Evolutionary conservation across 1,140 invertebrate genomes (phyloP).

Genomic region (Patella vulgata): DNA sequence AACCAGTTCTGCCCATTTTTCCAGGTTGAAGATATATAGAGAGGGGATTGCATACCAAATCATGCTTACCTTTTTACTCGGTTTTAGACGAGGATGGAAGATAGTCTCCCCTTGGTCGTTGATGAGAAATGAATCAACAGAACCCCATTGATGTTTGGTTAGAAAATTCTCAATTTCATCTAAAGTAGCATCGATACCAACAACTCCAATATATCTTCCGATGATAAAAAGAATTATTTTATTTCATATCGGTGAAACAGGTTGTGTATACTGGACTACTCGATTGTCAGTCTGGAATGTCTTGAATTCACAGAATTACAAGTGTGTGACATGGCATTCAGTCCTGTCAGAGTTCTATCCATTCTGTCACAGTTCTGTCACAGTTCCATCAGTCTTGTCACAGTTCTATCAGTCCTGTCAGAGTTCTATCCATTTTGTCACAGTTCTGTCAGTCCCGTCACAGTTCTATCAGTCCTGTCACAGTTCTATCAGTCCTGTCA

Average conservation of each 20-base stretch:
- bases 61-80: conserved; percentile 62
- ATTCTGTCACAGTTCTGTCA: no score
- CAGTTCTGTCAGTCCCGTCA: no score
- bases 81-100: conserved; percentile 66
- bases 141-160: conserved; percentile 67
- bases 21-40: not conserved
- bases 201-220: conserved; percentile 65
- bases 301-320: no score
- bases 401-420: no score
- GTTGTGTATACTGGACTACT: not conserved
- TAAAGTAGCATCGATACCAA: conserved; percentile 67
- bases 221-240: conserved; percentile 4
- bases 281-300: no score
- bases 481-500: no score
- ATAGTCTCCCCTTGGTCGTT: conserved; percentile 68
- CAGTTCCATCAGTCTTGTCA: no score
- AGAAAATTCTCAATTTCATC: conserved; percentile 68
- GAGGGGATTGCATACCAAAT: not conserved
- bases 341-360: no score
- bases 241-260: not conserved
- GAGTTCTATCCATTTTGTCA: no score
- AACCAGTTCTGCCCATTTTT: not conserved
- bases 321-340: no score
- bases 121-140: conserved; percentile 67
- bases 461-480: no score